Conservation (phyloP, 2,888 invertebrate species). For the Pecten maximus region DNA sequence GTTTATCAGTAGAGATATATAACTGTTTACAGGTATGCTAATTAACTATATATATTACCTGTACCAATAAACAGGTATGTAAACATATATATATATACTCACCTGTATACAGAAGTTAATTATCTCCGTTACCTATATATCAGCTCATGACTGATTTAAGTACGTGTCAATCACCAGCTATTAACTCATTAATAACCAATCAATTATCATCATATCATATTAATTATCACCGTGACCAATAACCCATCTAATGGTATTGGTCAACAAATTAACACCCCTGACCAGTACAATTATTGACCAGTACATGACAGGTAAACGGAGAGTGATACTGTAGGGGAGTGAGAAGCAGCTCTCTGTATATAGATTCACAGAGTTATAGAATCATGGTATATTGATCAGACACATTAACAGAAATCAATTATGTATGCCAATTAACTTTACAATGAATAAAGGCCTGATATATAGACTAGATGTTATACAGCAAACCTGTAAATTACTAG, state of each 20-base stretch:
- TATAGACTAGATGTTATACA: neutral
- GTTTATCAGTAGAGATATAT: neutral
- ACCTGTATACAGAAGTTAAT: neutral
- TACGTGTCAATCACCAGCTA: neutral
- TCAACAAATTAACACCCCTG: constrained; percentile 24
- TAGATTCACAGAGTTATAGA: neutral
- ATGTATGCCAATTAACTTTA: neutral
- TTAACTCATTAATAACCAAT: neutral
- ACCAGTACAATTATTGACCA: constrained; percentile 14
- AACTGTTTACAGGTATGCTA: neutral
- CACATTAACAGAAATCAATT: neutral
- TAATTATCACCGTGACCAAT: neutral
- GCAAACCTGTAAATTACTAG: neutral
- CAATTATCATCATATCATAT: constrained; percentile 20
- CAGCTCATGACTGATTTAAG: neutral
- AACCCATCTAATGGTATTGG: constrained; percentile 2
- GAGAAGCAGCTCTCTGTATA: neutral
- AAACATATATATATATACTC: neutral
- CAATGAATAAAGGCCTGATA: neutral
- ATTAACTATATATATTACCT: neutral
- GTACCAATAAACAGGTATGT: neutral
- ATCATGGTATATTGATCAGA: neutral
- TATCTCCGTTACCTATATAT: neutral
- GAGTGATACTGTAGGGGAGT: neutral
- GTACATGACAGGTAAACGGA: neutral